Percentiles rank a stretch among this genome's conserved stretches.
phyloP scores from a whole-genome alignment of 2,888 invertebrate species.

The Brachypterus glaber region DNA sequence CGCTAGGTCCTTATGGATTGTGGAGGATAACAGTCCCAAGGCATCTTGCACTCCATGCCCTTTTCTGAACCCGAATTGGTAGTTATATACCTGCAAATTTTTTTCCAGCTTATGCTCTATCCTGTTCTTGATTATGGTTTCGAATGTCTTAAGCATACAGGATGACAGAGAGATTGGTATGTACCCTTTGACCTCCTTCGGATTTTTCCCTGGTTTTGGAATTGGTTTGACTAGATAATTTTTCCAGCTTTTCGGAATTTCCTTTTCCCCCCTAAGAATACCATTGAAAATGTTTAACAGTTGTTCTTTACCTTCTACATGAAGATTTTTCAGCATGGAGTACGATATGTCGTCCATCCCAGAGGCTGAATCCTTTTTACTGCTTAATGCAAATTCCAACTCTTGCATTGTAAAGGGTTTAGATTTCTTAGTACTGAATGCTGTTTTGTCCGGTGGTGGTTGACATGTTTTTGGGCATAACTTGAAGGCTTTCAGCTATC shows the following conservation, averaged over 20 bases:
- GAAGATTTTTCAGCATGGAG: conserved; percentile 6
- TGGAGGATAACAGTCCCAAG: not conserved
- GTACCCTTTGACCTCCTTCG: conserved; percentile 2
- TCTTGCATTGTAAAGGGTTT: no score
- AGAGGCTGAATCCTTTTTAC: conserved; percentile 6
- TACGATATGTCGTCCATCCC: conserved; percentile 7
- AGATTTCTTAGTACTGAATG: no score
- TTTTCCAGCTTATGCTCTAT: conserved; percentile 8
- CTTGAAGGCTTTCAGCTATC: no score
- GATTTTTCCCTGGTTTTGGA: conserved; percentile 7
- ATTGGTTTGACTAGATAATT: conserved; percentile 1
- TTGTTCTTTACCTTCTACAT: not conserved
- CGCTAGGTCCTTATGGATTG: no score
- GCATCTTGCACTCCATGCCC: conserved; percentile 2
- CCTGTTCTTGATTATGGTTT: conserved; percentile 4
- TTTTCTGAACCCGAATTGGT: conserved; percentile 9
- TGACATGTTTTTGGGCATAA: no score
- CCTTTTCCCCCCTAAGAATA: not conserved
- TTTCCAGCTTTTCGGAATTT: conserved; percentile 3
- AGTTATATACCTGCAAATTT: not conserved
- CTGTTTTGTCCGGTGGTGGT: no score
- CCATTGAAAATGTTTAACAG: conserved; percentile 3
- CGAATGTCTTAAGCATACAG: conserved; percentile 6
- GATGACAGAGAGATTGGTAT: conserved; percentile 9
- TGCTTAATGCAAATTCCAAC: no score